A percentile compares a stretch with the other conserved stretches of the same genome.
Conservation (phyloP, 2,888 invertebrate species). For the Drosophila multiciliata region DNA sequence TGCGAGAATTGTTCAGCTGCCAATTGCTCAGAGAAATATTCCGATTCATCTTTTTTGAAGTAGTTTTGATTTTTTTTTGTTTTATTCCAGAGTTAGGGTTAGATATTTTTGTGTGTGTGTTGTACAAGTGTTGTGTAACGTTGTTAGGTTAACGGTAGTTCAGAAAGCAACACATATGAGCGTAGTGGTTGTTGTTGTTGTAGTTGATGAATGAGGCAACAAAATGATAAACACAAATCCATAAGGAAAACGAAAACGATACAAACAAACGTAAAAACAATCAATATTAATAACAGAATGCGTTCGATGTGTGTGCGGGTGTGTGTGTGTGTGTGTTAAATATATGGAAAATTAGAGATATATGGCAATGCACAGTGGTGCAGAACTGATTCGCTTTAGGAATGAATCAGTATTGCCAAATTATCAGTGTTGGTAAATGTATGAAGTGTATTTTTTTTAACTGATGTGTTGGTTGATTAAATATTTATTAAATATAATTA, state of each 20-base stretch:
- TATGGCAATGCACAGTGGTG: constrained; percentile 41
- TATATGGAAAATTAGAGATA: constrained; percentile 2
- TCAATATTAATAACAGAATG: constrained; percentile 65
- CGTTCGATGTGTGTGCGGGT: constrained; percentile 15
- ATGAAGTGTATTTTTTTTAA: background rate
- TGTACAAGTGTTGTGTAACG: constrained; percentile 49
- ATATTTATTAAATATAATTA: background rate
- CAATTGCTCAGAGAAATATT: constrained; percentile 85
- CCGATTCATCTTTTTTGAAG: constrained; percentile 82
- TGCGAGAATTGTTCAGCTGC: constrained; percentile 85
- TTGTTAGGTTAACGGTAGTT: constrained; percentile 76
- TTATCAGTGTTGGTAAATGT: constrained; percentile 11
- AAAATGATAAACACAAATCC: constrained; percentile 59
- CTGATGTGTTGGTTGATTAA: background rate
- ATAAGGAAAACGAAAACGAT: constrained; percentile 40
- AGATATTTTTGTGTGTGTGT: constrained; percentile 34
- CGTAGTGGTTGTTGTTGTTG: constrained; percentile 41
- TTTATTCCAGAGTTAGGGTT: constrained; percentile 47
- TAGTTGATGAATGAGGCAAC: constrained; percentile 51
- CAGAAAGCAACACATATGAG: constrained; percentile 68
- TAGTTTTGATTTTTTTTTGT: constrained; percentile 25
- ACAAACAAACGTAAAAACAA: constrained; percentile 50
- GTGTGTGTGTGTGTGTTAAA: background rate
- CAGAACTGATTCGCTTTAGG: constrained; percentile 19
- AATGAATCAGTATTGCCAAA: background rate